These are phyloP conservation scores for Schrankia costaestrigalis DNA, from an alignment of 2,888 invertebrate genomes.

Conservation along the genomic window DNA sequence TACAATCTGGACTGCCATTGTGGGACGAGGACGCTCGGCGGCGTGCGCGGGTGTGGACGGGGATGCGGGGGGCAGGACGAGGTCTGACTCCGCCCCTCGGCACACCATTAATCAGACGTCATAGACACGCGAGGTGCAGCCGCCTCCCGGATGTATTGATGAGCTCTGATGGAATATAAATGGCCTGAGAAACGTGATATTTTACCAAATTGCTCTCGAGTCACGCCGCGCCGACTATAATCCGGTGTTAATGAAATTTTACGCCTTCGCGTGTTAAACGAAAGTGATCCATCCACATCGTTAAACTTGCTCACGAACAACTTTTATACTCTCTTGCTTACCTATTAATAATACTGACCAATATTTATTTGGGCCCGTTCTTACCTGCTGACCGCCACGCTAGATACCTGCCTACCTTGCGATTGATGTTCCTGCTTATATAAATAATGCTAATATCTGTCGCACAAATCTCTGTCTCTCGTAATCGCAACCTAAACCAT, in stretches of 20 bases:
- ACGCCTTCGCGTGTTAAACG: slow-evolving; percentile 17
- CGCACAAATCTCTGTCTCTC: slow-evolving; percentile 23
- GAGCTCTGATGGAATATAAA: slow-evolving; percentile 34
- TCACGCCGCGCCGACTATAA: slow-evolving; percentile 9
- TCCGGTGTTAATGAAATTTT: slow-evolving; percentile 29
- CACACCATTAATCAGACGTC: slow-evolving; percentile 41
- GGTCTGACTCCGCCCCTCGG: slow-evolving; percentile 21
- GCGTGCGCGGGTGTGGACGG: too few species aligned
- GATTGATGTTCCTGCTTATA: slow-evolving; percentile 19
- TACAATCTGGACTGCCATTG: slow-evolving; percentile 7
- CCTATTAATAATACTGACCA: too few species aligned
- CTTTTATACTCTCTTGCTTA: too few species aligned
- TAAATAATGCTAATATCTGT: slow-evolving; percentile 24
- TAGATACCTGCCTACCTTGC: too few species aligned
- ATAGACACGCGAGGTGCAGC: slow-evolving; percentile 26
- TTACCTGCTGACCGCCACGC: too few species aligned
- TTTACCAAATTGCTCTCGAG: slow-evolving; percentile 24
- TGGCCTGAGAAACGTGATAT: slow-evolving; percentile 35
- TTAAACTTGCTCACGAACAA: slow-evolving; percentile 2
- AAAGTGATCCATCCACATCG: slow-evolving; percentile 17
- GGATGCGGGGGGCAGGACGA: slow-evolving; percentile 4
- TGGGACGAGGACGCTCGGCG: too few species aligned
- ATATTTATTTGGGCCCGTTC: too few species aligned
- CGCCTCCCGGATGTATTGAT: slow-evolving; percentile 31
- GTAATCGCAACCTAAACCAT: slow-evolving; percentile 21